phyloP scores from a whole-genome alignment of 2,888 invertebrate genomes.

The Mythimna albipuncta region DNA sequence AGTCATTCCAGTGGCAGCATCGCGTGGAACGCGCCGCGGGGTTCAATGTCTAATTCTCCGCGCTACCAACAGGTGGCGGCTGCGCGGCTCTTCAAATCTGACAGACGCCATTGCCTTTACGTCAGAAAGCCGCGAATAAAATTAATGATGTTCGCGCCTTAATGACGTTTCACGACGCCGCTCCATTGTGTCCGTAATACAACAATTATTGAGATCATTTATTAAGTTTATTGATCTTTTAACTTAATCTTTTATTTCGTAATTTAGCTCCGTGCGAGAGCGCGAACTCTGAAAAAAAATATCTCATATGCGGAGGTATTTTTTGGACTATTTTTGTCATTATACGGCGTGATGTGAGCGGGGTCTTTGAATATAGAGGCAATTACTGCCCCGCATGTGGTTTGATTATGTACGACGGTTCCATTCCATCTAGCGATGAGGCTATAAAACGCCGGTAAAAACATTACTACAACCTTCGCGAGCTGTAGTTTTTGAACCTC shows the following conservation, averaged over 20 bases:
- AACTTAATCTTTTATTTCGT: slow-evolving; percentile 91
- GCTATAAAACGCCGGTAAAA: slow-evolving; percentile 85
- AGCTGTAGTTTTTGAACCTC: slow-evolving; percentile 87
- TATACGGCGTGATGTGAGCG: slow-evolving; percentile 90
- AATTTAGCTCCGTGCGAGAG: slow-evolving; percentile 89
- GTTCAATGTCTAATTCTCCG: slow-evolving; percentile 87
- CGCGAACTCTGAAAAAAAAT: slow-evolving; percentile 89
- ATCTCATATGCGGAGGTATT: slow-evolving; percentile 89
- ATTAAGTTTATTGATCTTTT: slow-evolving; percentile 91
- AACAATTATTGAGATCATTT: slow-evolving; percentile 91
- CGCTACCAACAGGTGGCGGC: slow-evolving; percentile 91
- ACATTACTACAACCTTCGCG: slow-evolving; percentile 85
- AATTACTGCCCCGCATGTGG: slow-evolving; percentile 90
- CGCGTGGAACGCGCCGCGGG: slow-evolving; percentile 87
- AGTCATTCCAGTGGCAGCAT: slow-evolving; percentile 89
- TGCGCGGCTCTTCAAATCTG: slow-evolving; percentile 88
- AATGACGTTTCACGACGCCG: slow-evolving; percentile 90
- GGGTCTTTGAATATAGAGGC: slow-evolving; percentile 89
- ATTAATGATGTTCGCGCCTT: slow-evolving; percentile 91
- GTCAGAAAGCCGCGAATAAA: slow-evolving; percentile 90
- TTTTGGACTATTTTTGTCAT: slow-evolving; percentile 91
- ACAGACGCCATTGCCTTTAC: slow-evolving; percentile 90
- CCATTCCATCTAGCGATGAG: slow-evolving; percentile 86
- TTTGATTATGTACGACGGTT: slow-evolving; percentile 88
- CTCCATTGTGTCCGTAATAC: slow-evolving; percentile 91